phyloP scores from a whole-genome alignment of 2,888 invertebrate genomes.

The Cryptophagus acutangulus region DNA sequence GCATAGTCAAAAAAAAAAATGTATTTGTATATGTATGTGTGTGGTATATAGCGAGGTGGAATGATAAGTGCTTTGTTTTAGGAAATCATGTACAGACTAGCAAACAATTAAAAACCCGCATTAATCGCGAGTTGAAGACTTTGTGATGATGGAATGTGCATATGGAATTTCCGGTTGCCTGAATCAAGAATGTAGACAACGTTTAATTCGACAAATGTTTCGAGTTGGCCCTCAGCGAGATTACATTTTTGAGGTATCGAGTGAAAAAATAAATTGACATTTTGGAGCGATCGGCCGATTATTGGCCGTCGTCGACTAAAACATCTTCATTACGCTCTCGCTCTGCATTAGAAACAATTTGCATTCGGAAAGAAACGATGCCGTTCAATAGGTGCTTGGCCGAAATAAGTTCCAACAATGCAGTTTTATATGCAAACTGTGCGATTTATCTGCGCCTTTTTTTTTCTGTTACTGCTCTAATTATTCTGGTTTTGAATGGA shows the following conservation, averaged over 20 bases:
- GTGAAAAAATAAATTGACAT: too few species aligned
- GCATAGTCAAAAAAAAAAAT: constrained; percentile 4
- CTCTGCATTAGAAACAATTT: constrained; percentile 12
- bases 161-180: constrained; percentile 45
- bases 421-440: constrained; percentile 26
- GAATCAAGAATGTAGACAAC: constrained; percentile 44
- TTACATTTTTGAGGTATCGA: constrained; percentile 40
- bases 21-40: not conserved
- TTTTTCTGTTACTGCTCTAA: constrained; percentile 25
- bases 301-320: too few species aligned
- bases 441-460: constrained; percentile 28
- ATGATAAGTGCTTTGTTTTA: constrained; percentile 21
- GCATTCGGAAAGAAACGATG: constrained; percentile 7
- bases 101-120: constrained; percentile 38
- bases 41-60: constrained; percentile 6
- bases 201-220: constrained; percentile 44
- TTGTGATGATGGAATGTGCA: constrained; percentile 45
- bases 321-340: not conserved
- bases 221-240: constrained; percentile 33
- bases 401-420: constrained; percentile 27
- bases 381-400: constrained; percentile 15
- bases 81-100: constrained; percentile 26
- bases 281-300: too few species aligned
- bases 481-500: constrained; percentile 26
- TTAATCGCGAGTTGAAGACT: constrained; percentile 40